Percentiles rank a stretch among this genome's conserved stretches.
Conservation (phyloP, 2,113 vertebrate genomes). For the Malurus melanocephalus region DNA sequence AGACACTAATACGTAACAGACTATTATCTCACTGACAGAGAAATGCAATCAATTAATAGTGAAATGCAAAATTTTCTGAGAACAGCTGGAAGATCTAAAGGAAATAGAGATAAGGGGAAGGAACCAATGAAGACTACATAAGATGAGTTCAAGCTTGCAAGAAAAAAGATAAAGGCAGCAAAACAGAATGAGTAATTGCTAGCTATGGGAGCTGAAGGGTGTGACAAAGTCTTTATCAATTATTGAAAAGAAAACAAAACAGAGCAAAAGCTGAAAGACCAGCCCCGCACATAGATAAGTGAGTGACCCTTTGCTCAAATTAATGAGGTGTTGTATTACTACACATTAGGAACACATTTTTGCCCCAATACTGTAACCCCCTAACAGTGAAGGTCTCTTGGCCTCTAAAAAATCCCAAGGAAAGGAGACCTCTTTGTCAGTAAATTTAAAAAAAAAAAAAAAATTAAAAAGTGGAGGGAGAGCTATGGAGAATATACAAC, state of each 20-base stretch:
- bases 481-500: background rate
- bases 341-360: background rate
- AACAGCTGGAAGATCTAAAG: background rate
- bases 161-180: constrained; percentile 2
- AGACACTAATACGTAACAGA: background rate
- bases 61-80: background rate
- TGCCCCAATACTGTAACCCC: background rate
- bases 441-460: background rate
- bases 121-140: background rate
- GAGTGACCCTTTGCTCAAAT: background rate
- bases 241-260: background rate
- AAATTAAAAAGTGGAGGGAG: background rate
- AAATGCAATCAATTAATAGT: constrained; percentile 18
- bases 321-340: background rate
- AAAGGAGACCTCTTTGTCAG: background rate
- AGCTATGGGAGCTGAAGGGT: background rate
- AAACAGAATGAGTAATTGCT: constrained; percentile 45
- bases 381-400: background rate
- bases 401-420: background rate
- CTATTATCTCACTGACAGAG: background rate
- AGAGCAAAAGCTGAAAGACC: background rate
- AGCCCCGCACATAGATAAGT: background rate
- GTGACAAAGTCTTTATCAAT: constrained; percentile 25
- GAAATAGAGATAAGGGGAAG: background rate
- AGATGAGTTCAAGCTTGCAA: background rate